These are phyloP conservation scores for Eulacestoma nigropectus DNA, from an alignment of 2,113 vertebrate genomes.

Conservation along the genomic window DNA sequence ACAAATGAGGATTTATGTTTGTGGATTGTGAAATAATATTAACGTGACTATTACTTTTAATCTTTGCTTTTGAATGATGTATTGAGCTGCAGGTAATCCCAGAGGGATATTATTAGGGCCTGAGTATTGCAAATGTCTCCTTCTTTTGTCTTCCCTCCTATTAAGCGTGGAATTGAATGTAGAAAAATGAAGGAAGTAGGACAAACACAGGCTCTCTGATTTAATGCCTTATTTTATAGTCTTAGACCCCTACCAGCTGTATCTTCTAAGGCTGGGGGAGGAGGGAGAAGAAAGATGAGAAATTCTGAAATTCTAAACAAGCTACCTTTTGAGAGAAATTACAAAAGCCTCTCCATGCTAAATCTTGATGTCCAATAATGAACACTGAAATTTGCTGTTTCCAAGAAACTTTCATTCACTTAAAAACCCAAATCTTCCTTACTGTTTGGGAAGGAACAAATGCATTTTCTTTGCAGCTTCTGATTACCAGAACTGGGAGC, in stretches of 20 bases:
- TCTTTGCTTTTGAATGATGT: conserved; percentile 51
- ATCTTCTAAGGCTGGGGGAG: not conserved
- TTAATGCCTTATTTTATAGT: conserved; percentile 19
- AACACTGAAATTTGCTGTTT: not conserved
- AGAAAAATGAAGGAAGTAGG: not conserved
- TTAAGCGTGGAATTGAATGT: not conserved
- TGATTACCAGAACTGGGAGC: not conserved
- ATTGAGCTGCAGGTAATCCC: conserved; percentile 58
- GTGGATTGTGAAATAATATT: conserved; percentile 54
- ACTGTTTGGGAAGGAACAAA: not conserved
- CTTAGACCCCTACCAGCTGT: not conserved
- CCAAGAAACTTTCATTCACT: not conserved
- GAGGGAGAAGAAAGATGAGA: not conserved
- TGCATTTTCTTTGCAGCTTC: not conserved
- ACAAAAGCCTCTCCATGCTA: not conserved
- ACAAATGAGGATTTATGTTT: conserved; percentile 62
- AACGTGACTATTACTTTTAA: conserved; percentile 60
- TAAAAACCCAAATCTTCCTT: not conserved
- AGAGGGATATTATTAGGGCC: conserved; percentile 24
- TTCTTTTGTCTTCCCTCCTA: conserved; percentile 40
- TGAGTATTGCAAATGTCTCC: conserved; percentile 31
- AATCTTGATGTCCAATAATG: not conserved
- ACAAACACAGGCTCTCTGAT: not conserved
- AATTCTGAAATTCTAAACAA: not conserved
- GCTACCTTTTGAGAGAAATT: not conserved